phyloP scores from a whole-genome alignment of 1,140 invertebrate species.

The Heliconius himera region DNA sequence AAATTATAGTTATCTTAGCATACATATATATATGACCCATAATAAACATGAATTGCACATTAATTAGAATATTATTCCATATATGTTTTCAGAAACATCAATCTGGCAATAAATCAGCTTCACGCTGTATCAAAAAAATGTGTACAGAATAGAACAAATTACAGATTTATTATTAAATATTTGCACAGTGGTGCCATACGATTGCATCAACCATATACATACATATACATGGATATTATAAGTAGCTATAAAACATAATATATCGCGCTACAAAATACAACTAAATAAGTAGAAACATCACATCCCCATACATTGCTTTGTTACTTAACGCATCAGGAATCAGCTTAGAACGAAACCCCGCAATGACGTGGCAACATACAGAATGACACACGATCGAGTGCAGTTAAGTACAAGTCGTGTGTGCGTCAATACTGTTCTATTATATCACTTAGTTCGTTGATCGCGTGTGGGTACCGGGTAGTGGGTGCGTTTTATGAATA shows the following conservation, averaged over 20 bases:
- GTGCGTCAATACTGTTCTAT: conserved; percentile 39
- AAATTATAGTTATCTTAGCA: too few species aligned
- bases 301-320: conserved; percentile 15
- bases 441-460: conserved; percentile 53
- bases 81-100: too few species aligned
- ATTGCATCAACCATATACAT: conserved; percentile 64
- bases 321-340: not conserved
- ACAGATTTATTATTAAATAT: conserved; percentile 29
- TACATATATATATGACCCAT: too few species aligned
- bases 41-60: too few species aligned
- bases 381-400: not conserved
- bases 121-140: too few species aligned
- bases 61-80: too few species aligned
- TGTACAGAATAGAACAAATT: not conserved
- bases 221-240: conserved; percentile 24
- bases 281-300: conserved; percentile 3
- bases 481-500: conserved; percentile 50
- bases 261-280: conserved; percentile 22
- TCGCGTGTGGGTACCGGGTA: conserved; percentile 39
- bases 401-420: conserved; percentile 27
- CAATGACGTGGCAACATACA: conserved; percentile 13
- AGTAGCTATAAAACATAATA: not conserved
- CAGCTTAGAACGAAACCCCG: conserved; percentile 14
- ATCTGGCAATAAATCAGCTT: too few species aligned
- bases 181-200: conserved; percentile 25